Conservation (phyloP, 2,888 invertebrate species). For the Orthonevra nobilis region DNA sequence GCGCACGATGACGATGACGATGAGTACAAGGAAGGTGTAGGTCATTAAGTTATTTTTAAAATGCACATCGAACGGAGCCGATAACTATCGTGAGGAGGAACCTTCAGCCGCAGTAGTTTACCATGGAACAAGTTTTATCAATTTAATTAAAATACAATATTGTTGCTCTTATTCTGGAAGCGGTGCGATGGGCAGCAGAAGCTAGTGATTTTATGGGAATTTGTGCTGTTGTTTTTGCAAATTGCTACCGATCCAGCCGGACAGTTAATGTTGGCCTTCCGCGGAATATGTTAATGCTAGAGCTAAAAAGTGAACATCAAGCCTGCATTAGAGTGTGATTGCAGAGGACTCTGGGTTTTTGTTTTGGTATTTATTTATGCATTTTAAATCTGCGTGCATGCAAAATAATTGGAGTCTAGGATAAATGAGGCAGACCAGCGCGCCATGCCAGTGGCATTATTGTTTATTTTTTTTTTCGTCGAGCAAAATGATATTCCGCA, state of each 20-base stretch:
- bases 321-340: slow-evolving; percentile 41
- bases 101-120: neutral
- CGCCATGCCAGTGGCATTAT: neutral
- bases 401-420: neutral
- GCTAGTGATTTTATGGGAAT: neutral
- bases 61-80: slow-evolving; percentile 18
- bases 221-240: slow-evolving; percentile 3
- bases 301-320: slow-evolving; percentile 31
- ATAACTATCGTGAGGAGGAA: slow-evolving; percentile 13
- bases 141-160: slow-evolving; percentile 61
- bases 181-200: neutral
- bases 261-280: slow-evolving; percentile 23
- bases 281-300: slow-evolving; percentile 42
- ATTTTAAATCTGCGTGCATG: neutral
- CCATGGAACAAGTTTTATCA: slow-evolving; percentile 58
- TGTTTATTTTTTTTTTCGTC: slow-evolving; percentile 6
- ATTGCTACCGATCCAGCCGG: slow-evolving; percentile 11
- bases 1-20: no score
- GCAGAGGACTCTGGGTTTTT: neutral
- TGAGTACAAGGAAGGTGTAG: slow-evolving; percentile 1
- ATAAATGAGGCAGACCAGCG: slow-evolving; percentile 1
- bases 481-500: neutral
- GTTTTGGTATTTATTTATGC: no score
- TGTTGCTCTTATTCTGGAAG: neutral
- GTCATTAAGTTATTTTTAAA: slow-evolving; percentile 36